Percentiles rank a stretch among this genome's conserved stretches.
Conservation (phyloP, 2,797 vertebrate genomes). For the Sebastes matsubarae region DNA sequence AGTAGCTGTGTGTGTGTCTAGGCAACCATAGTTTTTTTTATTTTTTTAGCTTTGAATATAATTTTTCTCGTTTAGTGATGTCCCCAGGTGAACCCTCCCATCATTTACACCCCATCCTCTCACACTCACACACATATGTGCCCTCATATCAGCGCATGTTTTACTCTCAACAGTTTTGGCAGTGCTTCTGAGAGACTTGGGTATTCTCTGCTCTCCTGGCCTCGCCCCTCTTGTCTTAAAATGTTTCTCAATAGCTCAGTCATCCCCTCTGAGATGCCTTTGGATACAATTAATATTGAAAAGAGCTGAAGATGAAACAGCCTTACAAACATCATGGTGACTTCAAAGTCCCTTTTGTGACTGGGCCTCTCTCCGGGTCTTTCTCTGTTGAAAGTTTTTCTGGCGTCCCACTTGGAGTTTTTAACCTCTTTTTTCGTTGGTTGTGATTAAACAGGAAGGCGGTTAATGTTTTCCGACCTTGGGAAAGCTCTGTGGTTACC, state of each 20-base stretch:
- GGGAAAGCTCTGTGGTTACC: background rate
- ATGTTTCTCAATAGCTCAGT: slow-evolving; percentile 28
- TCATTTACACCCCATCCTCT: background rate
- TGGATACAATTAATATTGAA: slow-evolving; percentile 65
- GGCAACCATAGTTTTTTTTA: background rate
- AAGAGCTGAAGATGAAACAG: slow-evolving; percentile 34
- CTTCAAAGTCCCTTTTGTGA: slow-evolving; percentile 51
- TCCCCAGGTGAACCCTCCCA: background rate
- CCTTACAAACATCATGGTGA: slow-evolving; percentile 23
- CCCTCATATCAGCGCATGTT: background rate
- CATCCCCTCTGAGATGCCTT: slow-evolving; percentile 51
- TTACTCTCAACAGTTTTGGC: slow-evolving; percentile 37
- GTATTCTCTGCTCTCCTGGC: slow-evolving; percentile 18
- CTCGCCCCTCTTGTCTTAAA: slow-evolving; percentile 23
- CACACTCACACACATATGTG: background rate
- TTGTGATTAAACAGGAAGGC: background rate
- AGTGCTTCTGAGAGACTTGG: slow-evolving; percentile 43
- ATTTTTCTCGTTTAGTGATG: background rate
- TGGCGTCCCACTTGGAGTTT: slow-evolving; percentile 20
- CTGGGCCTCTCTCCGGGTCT: slow-evolving; percentile 3
- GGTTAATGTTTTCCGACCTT: slow-evolving; percentile 23
- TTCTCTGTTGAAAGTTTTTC: slow-evolving; percentile 2
- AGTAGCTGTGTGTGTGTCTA: background rate
- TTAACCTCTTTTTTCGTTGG: slow-evolving; percentile 1
- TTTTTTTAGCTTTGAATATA: background rate